These are phyloP conservation scores for Porites australiensis DNA, from an alignment of 64 coral and sea anemone species.

Conservation along the genomic window DNA sequence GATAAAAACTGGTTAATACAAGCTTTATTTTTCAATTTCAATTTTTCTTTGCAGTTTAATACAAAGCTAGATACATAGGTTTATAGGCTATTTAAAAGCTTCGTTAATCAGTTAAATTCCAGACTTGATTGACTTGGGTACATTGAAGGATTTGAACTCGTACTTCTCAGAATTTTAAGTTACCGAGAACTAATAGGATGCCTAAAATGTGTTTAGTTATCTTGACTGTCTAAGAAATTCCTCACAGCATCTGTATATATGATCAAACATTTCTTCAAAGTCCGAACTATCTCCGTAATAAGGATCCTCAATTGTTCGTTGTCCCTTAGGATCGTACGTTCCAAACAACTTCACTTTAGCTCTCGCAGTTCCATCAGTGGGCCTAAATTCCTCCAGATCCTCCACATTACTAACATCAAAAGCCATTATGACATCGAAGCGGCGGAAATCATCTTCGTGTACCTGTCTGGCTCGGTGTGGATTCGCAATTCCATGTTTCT, in stretches of 20 bases:
- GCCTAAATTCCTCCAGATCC: conserved; percentile 77
- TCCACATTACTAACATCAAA: conserved; percentile 88
- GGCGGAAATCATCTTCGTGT: conserved; percentile 70
- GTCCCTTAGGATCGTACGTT: conserved; percentile 81
- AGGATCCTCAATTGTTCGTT: conserved; percentile 61
- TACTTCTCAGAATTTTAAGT: no score
- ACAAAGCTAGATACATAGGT: no score
- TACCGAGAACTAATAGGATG: no score
- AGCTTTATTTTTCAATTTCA: no score
- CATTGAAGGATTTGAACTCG: no score
- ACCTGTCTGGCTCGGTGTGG: conserved; percentile 79
- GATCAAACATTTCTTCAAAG: conserved; percentile 79
- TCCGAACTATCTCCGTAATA: conserved; percentile 82
- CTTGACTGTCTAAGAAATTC: conserved; percentile 62
- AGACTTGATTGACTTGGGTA: no score
- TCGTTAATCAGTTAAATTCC: no score
- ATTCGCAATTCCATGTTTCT: conserved; percentile 71
- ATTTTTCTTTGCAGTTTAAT: no score
- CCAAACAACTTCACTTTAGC: conserved; percentile 84
- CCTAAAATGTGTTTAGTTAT: no score
- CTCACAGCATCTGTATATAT: conserved; percentile 81
- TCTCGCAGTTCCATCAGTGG: conserved; percentile 58
- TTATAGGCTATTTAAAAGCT: no score
- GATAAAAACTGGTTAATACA: no score
- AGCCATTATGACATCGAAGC: conserved; percentile 89